Evolutionary conservation across 2,113 vertebrate species (phyloP), one percentile per base, ranked within the genome.

Genomic region (Grus americana): DNA sequence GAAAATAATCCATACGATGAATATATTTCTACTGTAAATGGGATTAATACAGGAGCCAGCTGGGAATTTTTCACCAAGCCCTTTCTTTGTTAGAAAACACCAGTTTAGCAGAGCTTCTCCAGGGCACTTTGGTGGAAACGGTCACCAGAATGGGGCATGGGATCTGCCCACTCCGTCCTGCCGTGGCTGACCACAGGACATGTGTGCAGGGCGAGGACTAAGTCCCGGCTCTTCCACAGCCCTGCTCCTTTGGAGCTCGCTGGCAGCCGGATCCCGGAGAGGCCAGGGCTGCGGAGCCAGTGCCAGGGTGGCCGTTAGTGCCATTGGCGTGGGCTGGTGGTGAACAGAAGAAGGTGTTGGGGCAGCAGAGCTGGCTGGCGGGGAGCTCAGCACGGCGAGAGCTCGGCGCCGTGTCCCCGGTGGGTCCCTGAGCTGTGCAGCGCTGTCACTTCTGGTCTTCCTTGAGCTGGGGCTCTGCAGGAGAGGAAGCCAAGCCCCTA

Each of bases 191-290:
- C 42, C 11, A 1, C 42, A 32, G 75, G 70, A 38, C 49, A 13
- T 8, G 2, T 21, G 30, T 75, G 68, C 55, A 70, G 67, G 44
- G 26, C 0, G 1, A 30, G 50, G 50, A 36, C 21, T 1, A 1
- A 88, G 38, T 18, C 58, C 19, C 2, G 5, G 12, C 13, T 74
- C 42, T 93, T 54, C 21, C 63, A 40, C 36, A 81, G 44, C 65
- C 30, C 21, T 16, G 1, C 29, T 73, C n/a, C 40, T 90, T 55
- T 2, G 1, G 50, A 44, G 23, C 55, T 57, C 2, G 0, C 50
- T 58, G 52, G 2, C 23, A 47, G 59, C 9, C 0, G 0, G 42
- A 36, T 44, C 57, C 75, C 58, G 52, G 34, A 58, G 55, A 58
- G 38, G 27, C 57, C 40, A 5, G 9, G 30, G 36, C 75, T 54